Evolutionary conservation across 2,797 vertebrate species (phyloP).

Genomic region (Lithobates sylvaticus): DNA sequence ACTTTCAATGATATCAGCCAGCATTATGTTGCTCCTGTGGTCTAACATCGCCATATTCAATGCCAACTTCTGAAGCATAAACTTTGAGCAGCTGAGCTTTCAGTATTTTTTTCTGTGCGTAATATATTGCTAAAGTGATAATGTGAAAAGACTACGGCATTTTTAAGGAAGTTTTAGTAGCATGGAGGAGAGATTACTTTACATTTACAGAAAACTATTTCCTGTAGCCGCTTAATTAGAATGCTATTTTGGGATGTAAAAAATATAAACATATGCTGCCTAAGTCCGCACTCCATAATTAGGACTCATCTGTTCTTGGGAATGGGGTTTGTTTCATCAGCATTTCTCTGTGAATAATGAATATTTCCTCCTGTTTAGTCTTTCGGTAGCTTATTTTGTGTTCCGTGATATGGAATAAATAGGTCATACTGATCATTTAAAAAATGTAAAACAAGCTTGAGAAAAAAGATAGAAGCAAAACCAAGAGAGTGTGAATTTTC

Average conservation of each 20-base stretch:
- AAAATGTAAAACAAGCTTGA: not conserved
- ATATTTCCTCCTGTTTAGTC: not conserved
- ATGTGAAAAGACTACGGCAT: not conserved
- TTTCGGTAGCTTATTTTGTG: not conserved
- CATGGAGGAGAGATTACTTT: not conserved
- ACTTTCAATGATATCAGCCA: too few relatives aligned
- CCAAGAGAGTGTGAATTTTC: not conserved
- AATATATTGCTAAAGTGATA: not conserved
- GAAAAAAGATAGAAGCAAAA: not conserved
- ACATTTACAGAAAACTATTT: conserved; percentile 3
- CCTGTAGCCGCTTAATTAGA: not conserved
- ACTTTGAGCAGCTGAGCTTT: too few relatives aligned
- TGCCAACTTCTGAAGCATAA: too few relatives aligned
- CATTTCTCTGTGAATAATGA: not conserved
- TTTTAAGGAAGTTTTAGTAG: not conserved
- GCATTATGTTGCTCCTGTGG: too few relatives aligned
- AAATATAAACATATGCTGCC: conserved; percentile 38
- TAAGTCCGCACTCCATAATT: not conserved
- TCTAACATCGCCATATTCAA: too few relatives aligned
- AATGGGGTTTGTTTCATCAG: conserved; percentile 3
- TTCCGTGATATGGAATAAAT: not conserved
- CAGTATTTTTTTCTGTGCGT: not conserved
- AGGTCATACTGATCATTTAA: not conserved
- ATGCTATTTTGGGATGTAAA: conserved; percentile 35
- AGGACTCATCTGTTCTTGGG: conserved; percentile 8